Conservation (phyloP, 2,797 vertebrate genomes). For the Manis pentadactyla region DNA sequence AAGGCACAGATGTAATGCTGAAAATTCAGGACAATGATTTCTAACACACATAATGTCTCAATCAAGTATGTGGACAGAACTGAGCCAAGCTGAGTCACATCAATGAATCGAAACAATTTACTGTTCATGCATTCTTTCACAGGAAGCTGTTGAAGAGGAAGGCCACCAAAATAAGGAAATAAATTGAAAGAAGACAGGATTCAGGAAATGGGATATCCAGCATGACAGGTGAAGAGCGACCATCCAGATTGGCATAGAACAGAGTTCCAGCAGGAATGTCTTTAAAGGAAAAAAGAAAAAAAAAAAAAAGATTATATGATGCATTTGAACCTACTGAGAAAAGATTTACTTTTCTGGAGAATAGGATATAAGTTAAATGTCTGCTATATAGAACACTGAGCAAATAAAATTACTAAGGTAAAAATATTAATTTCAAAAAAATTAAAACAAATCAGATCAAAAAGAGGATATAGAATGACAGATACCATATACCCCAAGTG, state of each 20-base stretch:
- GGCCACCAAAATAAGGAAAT: neutral
- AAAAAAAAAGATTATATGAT: neutral
- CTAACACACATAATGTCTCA: neutral
- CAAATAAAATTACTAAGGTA: neutral
- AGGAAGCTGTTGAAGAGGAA: neutral
- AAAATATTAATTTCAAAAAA: constrained; percentile 2
- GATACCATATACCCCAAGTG: neutral
- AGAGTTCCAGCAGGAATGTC: neutral
- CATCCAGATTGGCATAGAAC: neutral
- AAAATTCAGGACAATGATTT: neutral
- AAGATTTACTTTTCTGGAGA: neutral
- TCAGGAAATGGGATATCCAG: neutral
- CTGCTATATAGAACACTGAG: neutral
- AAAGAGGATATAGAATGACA: constrained; percentile 30
- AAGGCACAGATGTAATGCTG: neutral
- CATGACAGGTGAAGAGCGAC: neutral
- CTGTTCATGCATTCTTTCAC: neutral
- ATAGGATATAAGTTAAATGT: neutral
- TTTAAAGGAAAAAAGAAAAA: neutral
- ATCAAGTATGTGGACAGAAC: neutral
- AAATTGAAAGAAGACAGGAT: constrained; percentile 1
- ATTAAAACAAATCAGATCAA: neutral
- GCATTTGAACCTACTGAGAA: neutral
- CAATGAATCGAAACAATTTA: constrained; percentile 21
- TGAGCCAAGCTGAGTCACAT: neutral